These are phyloP conservation scores for Pocillopora verrucosa DNA, from an alignment of 64 coral and sea anemone genomes.

Conservation along the genomic window DNA sequence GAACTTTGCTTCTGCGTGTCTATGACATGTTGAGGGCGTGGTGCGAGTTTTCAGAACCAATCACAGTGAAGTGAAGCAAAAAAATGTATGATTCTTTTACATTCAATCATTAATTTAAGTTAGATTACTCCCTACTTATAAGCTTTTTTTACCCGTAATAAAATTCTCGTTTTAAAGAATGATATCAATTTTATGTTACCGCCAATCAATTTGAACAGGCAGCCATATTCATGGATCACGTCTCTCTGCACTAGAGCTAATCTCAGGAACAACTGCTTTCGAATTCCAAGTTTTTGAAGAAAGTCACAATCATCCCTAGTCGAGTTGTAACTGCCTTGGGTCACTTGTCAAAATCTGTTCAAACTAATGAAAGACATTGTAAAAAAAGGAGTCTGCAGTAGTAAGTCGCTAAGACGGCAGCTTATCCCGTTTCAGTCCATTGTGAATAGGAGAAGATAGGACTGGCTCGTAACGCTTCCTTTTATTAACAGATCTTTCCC, in stretches of 20 bases:
- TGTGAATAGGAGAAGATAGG: background rate
- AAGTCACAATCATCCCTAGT: slow-evolving; percentile 1
- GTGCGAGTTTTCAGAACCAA: no score
- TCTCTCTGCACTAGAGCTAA: background rate
- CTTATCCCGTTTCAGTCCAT: background rate
- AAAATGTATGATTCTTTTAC: no score
- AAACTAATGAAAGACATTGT: background rate
- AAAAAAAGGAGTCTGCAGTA: background rate
- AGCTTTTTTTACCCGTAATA: background rate
- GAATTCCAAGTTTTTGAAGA: slow-evolving; percentile 20
- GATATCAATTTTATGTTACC: background rate
- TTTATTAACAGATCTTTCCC: background rate
- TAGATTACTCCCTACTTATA: no score
- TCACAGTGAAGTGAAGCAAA: no score
- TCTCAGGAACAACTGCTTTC: slow-evolving; percentile 2
- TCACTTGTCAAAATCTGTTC: slow-evolving; percentile 20
- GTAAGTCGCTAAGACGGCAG: no score
- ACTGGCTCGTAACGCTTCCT: background rate
- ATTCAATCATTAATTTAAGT: no score
- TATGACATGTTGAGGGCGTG: no score
- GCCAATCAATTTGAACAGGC: background rate
- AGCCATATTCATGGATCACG: slow-evolving; percentile 13
- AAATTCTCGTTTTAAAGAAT: background rate
- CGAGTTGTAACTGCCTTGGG: background rate
- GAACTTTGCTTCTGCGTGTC: no score